phyloP scores from a whole-genome alignment of 2,888 invertebrate genomes.

The Alloplasta piceator region DNA sequence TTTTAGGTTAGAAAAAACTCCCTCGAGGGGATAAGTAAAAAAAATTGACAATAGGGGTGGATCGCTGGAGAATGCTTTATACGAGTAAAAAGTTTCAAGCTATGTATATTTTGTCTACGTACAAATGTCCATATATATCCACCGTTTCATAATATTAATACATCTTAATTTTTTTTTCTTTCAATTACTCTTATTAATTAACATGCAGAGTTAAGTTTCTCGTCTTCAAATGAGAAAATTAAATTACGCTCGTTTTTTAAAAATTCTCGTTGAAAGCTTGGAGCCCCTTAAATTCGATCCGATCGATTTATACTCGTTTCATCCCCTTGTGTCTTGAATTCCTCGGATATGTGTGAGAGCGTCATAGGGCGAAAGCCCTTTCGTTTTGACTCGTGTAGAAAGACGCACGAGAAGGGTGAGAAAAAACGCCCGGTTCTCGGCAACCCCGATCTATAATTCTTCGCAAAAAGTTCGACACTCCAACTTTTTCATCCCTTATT shows the following conservation, averaged over 20 bases:
- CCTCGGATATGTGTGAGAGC: too few species aligned
- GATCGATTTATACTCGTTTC: too few species aligned
- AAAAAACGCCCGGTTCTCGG: too few species aligned
- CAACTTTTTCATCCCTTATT: too few species aligned
- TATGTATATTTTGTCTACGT: constrained; percentile 11
- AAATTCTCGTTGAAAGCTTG: constrained; percentile 55
- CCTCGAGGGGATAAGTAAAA: too few species aligned
- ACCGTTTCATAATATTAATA: constrained; percentile 24
- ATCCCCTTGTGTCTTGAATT: too few species aligned
- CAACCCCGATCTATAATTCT: too few species aligned
- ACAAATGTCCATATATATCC: background rate
- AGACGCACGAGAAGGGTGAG: background rate
- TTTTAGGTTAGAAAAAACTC: too few species aligned
- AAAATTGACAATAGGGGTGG: too few species aligned
- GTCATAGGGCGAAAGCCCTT: background rate
- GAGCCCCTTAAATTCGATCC: constrained; percentile 18
- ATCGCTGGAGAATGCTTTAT: too few species aligned
- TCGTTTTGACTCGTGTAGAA: constrained; percentile 9
- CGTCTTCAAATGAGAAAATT: constrained; percentile 75
- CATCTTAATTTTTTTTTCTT: constrained; percentile 70
- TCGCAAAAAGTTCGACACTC: too few species aligned
- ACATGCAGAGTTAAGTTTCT: constrained; percentile 67
- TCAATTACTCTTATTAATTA: constrained; percentile 80
- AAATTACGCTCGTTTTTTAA: constrained; percentile 72
- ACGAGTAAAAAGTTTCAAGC: constrained; percentile 23